Base-by-base conservation (phyloP, 2,113 vertebrate genomes). In the Vulpes lagopus region DNA sequence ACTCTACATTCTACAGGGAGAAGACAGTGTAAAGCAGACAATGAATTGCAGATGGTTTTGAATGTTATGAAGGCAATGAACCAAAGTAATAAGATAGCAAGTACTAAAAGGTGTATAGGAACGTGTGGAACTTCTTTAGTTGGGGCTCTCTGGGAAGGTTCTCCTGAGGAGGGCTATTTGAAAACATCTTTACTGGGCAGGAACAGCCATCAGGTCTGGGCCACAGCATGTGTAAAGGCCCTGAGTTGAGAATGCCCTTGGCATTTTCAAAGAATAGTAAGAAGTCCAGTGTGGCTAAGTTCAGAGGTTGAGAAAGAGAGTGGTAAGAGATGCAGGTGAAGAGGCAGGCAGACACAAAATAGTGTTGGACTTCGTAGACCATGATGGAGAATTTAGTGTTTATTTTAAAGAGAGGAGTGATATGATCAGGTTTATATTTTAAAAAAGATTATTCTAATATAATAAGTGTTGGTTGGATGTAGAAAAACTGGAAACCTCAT, bases 391-490 rank as follows among this genome's bases (percentile, higher is more conserved):
- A 11, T 55, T n/a, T 65, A n/a, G 2, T 22, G 94, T 67, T 67
- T 67, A 67, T 69, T 69, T 69, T 60, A 76, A 74, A 65, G 0
- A n/a, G 23, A 27, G 59, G 19, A 60, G 3, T 27, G 55, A 32
- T 78, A n/a, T 43, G 65, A 51, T 43, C n/a, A 51, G 32, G 27
- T 79, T 79, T 82, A 49, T 67, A 84, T 73, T 74, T 67, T 62
- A 9, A 69, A 69, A 69, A 92, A 76, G 17, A 57, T 69, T 88
- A 17, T n/a, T 93, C 38, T 93, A 65, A 82, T 91, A 87, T 62
- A 87, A 64, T 30, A 86, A 51, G 55, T 55, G 16, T 60, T 84
- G 67, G 55, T 51, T 76, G n/a, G 38, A n/a, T n/a, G 20, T 89
- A 30, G 25, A 92, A 79, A 64, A 76, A 79, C 17, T 2, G 20